These are phyloP conservation scores for Pterostichus niger DNA, from an alignment of 2,888 invertebrate species.

Conservation along the genomic window DNA sequence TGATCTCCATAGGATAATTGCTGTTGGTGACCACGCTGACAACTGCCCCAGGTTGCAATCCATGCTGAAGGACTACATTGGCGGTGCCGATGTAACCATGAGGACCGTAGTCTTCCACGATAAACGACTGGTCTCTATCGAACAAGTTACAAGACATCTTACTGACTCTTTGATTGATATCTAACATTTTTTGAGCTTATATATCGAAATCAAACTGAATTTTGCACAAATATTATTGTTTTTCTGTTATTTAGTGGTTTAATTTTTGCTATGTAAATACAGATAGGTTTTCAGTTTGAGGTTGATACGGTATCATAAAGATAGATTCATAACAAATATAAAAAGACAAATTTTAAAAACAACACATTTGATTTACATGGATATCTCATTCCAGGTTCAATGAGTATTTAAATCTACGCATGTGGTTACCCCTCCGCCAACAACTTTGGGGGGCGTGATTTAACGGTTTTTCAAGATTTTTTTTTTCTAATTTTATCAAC, in stretches of 20 bases:
- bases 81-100: neutral
- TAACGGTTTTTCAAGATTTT: too few species aligned
- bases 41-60: neutral
- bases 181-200: neutral
- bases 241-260: neutral
- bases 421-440: too few species aligned
- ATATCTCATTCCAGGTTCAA: too few species aligned
- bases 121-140: neutral
- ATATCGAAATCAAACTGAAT: neutral
- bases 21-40: neutral
- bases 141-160: neutral
- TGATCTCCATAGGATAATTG: neutral
- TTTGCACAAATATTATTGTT: neutral
- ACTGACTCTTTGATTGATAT: neutral
- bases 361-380: too few species aligned
- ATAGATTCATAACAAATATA: too few species aligned
- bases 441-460: too few species aligned
- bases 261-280: neutral
- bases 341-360: too few species aligned
- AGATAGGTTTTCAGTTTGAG: neutral
- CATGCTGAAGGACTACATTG: neutral
- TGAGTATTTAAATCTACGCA: too few species aligned
- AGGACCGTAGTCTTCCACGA: neutral
- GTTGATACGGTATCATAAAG: slow-evolving; percentile 2
- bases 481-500: too few species aligned